Evolutionary conservation across 2,888 invertebrate genomes (phyloP).

Genomic region (Brenthis daphne): DNA sequence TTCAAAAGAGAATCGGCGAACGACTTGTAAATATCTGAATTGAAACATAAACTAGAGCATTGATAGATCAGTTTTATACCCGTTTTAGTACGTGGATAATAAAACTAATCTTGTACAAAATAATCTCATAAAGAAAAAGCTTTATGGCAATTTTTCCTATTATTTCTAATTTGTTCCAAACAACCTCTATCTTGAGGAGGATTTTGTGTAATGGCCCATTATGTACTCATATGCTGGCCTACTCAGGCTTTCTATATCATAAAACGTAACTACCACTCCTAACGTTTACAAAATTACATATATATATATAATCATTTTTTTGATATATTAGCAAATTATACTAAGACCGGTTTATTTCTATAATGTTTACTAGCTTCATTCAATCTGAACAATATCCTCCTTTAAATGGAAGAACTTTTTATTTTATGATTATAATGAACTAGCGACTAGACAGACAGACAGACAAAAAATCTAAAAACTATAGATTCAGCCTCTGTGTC

Average conservation of each 20-base stretch:
- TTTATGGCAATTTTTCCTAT: constrained; percentile 39
- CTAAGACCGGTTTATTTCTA: no score
- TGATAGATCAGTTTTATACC: constrained; percentile 20
- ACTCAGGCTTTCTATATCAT: constrained; percentile 28
- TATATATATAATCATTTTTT: neutral
- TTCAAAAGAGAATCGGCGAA: neutral
- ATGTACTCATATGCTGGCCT: constrained; percentile 34
- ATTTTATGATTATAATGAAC: no score
- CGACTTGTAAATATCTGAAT: constrained; percentile 1
- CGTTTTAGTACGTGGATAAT: constrained; percentile 31
- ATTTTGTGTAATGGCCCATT: constrained; percentile 34
- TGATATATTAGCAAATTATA: neutral
- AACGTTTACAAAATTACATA: constrained; percentile 10
- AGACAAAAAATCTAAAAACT: no score
- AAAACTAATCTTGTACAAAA: constrained; percentile 38
- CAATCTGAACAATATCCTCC: no score
- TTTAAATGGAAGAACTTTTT: no score
- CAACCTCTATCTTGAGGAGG: constrained; percentile 26
- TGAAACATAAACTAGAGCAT: constrained; percentile 6
- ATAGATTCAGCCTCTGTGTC: no score
- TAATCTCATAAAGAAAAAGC: constrained; percentile 34
- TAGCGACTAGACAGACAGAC: no score
- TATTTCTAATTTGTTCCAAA: constrained; percentile 40
- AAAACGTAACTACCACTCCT: constrained; percentile 25
- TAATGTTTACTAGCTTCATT: no score